These are phyloP conservation scores for Drymodes brunneopygia DNA, from an alignment of 2,113 vertebrate genomes.

Conservation along the genomic window DNA sequence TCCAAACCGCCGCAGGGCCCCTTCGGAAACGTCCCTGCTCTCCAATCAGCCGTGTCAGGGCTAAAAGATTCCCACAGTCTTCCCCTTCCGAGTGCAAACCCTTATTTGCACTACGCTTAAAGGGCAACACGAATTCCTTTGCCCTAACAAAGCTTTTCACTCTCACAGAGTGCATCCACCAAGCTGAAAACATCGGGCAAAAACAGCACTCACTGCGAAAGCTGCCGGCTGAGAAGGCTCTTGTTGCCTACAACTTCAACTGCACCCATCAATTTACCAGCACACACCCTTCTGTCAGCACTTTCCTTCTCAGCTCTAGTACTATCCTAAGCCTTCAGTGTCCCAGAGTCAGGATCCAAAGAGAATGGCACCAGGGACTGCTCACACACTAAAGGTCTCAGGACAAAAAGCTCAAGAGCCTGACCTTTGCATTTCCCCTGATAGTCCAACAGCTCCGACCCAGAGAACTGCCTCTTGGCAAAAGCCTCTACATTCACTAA, in stretches of 20 bases:
- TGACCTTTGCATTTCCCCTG: no score
- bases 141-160: neutral
- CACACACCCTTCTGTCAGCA: neutral
- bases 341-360: neutral
- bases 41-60: neutral
- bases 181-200: neutral
- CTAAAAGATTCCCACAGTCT: neutral
- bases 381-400: no score
- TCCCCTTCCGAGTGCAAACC: neutral
- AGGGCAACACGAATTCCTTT: neutral
- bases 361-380: no score
- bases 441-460: no score
- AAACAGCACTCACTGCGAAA: neutral
- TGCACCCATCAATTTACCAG: neutral
- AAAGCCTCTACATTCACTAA: no score
- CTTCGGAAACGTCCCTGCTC: no score
- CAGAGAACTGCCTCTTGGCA: no score
- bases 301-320: no score
- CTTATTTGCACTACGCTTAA: neutral
- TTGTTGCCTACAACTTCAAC: neutral
- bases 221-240: neutral
- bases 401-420: no score
- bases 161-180: neutral
- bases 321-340: neutral
- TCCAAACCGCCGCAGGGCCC: no score